A percentile compares a stretch with the other conserved stretches of the same genome.
Evolutionary conservation across 1,140 invertebrate genomes (phyloP).

Genomic region (Bilobella aurantiaca): DNA sequence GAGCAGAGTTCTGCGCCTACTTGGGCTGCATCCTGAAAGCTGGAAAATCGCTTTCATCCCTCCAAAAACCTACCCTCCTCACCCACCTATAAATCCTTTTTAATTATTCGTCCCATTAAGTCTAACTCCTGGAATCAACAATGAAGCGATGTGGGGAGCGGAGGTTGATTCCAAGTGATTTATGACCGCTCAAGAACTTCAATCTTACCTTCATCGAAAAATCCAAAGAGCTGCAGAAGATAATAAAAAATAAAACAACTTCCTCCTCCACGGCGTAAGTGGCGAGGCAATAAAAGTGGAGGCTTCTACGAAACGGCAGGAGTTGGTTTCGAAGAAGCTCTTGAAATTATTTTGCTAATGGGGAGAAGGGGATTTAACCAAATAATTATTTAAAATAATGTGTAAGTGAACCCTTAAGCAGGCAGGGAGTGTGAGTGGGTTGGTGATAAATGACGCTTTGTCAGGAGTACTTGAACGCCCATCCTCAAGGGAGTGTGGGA

Average conservation of each 20-base stretch:
- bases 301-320: no score
- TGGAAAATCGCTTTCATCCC: background rate
- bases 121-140: background rate
- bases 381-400: no score
- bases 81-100: background rate
- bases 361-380: no score
- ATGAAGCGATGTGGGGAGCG: no score
- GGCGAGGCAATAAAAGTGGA: background rate
- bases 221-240: background rate
- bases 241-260: conserved; percentile 4
- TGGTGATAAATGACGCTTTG: background rate
- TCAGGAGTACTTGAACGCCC: background rate
- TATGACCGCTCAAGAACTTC: background rate
- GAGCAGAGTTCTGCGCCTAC: background rate
- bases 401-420: no score
- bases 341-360: background rate
- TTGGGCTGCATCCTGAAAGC: no score
- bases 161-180: no score
- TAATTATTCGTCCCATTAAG: background rate
- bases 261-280: background rate
- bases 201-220: background rate
- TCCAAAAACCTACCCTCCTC: background rate
- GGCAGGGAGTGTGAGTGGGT: background rate
- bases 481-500: no score
- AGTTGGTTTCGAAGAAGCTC: no score